phyloP scores from a whole-genome alignment of 1,140 invertebrate genomes.

The Cydia pomonella region DNA sequence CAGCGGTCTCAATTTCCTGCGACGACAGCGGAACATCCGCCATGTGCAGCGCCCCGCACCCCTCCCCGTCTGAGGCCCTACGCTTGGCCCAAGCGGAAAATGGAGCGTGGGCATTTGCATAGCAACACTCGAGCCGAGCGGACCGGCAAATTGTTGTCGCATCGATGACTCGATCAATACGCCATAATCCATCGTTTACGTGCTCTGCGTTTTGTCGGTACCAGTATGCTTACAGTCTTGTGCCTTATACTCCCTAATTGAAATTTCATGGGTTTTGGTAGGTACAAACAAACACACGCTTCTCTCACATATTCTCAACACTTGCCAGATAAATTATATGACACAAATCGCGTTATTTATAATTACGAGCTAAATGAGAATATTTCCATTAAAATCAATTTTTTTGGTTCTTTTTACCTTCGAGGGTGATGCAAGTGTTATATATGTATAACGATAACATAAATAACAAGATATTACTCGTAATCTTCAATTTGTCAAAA shows the following conservation, averaged over 20 bases:
- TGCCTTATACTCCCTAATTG: too few relatives aligned
- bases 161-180: conserved; percentile 74
- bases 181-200: conserved; percentile 51
- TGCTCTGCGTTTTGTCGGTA: conserved; percentile 9
- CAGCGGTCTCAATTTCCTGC: conserved; percentile 79
- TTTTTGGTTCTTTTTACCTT: too few relatives aligned
- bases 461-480: too few relatives aligned
- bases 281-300: not conserved
- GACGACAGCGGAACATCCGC: conserved; percentile 77
- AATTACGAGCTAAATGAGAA: too few relatives aligned
- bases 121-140: conserved; percentile 68
- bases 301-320: too few relatives aligned
- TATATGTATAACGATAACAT: too few relatives aligned
- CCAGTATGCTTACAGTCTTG: not conserved
- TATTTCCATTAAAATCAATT: too few relatives aligned
- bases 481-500: too few relatives aligned
- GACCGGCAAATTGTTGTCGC: conserved; percentile 78
- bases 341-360: too few relatives aligned
- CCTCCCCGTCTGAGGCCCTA: conserved; percentile 44
- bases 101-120: conserved; percentile 75
- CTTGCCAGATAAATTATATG: too few relatives aligned
- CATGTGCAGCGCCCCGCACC: conserved; percentile 58
- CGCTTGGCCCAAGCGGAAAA: conserved; percentile 63
- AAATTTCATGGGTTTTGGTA: not conserved
- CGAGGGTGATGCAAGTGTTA: too few relatives aligned